A percentile compares a stretch with the other conserved stretches of the same genome.
phyloP scores from a whole-genome alignment of 2,113 vertebrate species.

The Cervus canadensis region DNA sequence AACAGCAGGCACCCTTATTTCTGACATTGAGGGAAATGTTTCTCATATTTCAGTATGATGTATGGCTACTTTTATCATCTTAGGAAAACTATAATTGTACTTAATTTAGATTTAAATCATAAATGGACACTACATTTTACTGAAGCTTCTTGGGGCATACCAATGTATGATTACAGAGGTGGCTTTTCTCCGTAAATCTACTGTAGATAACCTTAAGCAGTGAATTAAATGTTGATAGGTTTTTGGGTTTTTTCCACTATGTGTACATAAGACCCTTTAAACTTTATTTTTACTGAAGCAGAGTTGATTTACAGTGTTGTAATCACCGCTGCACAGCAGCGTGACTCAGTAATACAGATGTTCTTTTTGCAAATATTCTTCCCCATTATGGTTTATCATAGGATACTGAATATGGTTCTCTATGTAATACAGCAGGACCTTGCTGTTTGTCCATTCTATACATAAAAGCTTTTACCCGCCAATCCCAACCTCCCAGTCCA shows the following conservation, averaged over 20 bases:
- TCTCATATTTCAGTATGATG: neutral
- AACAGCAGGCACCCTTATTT: neutral
- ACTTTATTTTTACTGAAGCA: neutral
- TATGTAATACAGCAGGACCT: neutral
- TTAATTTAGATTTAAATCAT: neutral
- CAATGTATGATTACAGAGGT: neutral
- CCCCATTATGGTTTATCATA: neutral
- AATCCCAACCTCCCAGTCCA: neutral
- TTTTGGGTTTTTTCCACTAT: neutral
- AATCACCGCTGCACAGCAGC: neutral
- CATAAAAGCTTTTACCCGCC: neutral
- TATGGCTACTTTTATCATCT: neutral
- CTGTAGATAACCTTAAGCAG: neutral
- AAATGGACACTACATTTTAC: neutral
- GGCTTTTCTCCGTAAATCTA: neutral
- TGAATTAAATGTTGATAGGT: neutral
- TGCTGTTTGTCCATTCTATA: neutral
- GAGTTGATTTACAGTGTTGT: neutral
- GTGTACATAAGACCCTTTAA: neutral
- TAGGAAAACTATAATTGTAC: neutral
- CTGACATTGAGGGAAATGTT: neutral
- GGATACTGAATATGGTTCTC: neutral
- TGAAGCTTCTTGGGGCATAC: neutral
- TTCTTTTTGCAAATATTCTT: neutral
- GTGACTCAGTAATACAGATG: neutral